phyloP scores from a whole-genome alignment of 1,140 invertebrate species.

The Dendrolimus punctatus region DNA sequence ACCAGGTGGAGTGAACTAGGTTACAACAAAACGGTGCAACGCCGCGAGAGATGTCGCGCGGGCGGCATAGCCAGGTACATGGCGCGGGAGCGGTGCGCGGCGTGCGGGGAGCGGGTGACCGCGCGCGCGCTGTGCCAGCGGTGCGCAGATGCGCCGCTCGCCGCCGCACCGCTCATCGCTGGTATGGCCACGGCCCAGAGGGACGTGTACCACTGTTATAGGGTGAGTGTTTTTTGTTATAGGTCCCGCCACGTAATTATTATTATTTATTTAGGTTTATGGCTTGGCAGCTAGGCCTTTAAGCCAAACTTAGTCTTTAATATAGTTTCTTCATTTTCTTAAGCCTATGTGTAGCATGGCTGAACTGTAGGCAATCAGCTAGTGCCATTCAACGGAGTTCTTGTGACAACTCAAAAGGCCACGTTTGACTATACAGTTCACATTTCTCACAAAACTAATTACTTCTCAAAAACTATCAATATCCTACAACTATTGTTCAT shows the following conservation, averaged over 20 bases:
- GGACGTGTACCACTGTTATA: constrained; percentile 14
- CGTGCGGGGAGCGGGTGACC: constrained; percentile 30
- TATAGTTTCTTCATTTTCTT: too few species aligned
- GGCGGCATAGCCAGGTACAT: constrained; percentile 52
- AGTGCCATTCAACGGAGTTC: too few species aligned
- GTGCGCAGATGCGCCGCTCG: constrained; percentile 4
- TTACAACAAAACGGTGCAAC: constrained; percentile 8
- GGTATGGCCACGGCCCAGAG: constrained; percentile 6
- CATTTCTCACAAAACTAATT: too few species aligned
- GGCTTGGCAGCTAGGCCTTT: too few species aligned
- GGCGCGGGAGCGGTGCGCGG: constrained; percentile 38
- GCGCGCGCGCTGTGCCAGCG: constrained; percentile 3
- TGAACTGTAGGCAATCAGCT: too few species aligned
- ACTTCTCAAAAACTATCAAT: too few species aligned
- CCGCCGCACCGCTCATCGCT: constrained; percentile 11
- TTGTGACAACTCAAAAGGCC: too few species aligned
- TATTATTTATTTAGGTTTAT: too few species aligned
- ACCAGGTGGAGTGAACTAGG: constrained; percentile 26
- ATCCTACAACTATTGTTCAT: too few species aligned
- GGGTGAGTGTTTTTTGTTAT: constrained; percentile 10
- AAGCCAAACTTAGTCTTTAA: too few species aligned
- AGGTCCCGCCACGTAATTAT: background rate
- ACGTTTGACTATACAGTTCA: too few species aligned
- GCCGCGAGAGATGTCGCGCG: constrained; percentile 2
- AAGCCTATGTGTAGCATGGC: too few species aligned